Percentiles rank a stretch among this genome's conserved stretches.
Conservation (phyloP, 2,888 invertebrate species). For the Leptinotarsa rubiginosa region DNA sequence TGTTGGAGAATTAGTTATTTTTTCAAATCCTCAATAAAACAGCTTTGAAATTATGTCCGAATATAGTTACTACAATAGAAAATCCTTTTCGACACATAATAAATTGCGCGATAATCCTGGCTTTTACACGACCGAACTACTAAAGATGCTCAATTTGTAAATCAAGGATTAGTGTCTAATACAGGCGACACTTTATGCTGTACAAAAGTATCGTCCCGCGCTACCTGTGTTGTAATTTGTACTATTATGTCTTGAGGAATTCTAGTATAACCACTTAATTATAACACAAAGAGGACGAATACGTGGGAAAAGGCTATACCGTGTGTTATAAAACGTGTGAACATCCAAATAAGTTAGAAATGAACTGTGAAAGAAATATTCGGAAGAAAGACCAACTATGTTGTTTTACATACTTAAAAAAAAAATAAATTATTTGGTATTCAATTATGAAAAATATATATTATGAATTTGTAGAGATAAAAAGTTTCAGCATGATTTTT, state of each 20-base stretch:
- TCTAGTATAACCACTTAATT: slow-evolving; percentile 17
- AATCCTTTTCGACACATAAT: slow-evolving; percentile 48
- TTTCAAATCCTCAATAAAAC: slow-evolving; percentile 16
- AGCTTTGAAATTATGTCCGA: slow-evolving; percentile 24
- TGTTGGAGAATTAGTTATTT: slow-evolving; percentile 15
- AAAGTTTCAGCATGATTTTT: no score
- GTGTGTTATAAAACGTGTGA: neutral
- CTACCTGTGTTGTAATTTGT: slow-evolving; percentile 25
- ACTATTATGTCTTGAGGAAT: slow-evolving; percentile 15
- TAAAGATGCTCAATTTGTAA: slow-evolving; percentile 49
- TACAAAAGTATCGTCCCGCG: neutral
- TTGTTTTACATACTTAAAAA: no score
- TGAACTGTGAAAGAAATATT: no score
- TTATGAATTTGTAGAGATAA: no score
- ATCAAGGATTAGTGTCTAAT: slow-evolving; percentile 46
- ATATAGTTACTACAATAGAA: slow-evolving; percentile 39
- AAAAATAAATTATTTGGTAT: no score
- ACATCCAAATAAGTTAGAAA: neutral
- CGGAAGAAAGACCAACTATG: no score
- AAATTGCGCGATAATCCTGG: slow-evolving; percentile 48
- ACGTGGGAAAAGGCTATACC: slow-evolving; percentile 2
- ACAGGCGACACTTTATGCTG: slow-evolving; percentile 15
- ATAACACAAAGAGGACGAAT: neutral
- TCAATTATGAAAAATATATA: no score
- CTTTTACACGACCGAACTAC: slow-evolving; percentile 34